These are phyloP conservation scores for Colistium nudipinnis DNA, from an alignment of 2,113 vertebrate species.

Conservation along the genomic window DNA sequence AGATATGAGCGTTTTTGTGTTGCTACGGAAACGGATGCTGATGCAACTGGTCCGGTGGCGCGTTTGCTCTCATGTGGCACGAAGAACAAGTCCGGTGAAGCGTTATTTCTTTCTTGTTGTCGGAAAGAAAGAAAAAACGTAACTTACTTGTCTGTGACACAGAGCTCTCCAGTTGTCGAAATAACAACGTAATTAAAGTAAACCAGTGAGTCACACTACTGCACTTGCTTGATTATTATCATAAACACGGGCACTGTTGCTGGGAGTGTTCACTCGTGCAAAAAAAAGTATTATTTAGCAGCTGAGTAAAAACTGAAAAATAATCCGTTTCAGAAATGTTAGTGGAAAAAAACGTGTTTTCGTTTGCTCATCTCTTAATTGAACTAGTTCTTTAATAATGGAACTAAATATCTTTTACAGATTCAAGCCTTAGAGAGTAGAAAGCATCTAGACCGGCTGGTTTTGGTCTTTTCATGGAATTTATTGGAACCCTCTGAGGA, in stretches of 20 bases:
- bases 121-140: no score
- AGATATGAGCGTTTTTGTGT: conserved; percentile 33
- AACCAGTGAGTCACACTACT: not conserved
- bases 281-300: not conserved
- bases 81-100: not conserved
- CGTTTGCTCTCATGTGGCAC: conserved; percentile 3
- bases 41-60: conserved; percentile 23
- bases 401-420: no score
- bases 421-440: no score
- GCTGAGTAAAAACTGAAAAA: not conserved
- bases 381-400: no score
- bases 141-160: not conserved
- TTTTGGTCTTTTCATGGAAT: no score
- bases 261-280: no score
- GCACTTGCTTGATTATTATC: not conserved
- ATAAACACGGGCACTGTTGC: not conserved
- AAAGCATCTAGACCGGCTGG: no score
- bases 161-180: not conserved
- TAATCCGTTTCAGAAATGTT: no score
- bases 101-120: no score
- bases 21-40: conserved; percentile 50
- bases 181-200: not conserved
- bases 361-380: no score
- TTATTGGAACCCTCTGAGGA: not conserved
- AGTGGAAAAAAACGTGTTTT: no score